Evolutionary conservation across 2,797 vertebrate genomes (phyloP), one percentile per base, ranked within the genome.

Genomic region (Ibycter americanus): DNA sequence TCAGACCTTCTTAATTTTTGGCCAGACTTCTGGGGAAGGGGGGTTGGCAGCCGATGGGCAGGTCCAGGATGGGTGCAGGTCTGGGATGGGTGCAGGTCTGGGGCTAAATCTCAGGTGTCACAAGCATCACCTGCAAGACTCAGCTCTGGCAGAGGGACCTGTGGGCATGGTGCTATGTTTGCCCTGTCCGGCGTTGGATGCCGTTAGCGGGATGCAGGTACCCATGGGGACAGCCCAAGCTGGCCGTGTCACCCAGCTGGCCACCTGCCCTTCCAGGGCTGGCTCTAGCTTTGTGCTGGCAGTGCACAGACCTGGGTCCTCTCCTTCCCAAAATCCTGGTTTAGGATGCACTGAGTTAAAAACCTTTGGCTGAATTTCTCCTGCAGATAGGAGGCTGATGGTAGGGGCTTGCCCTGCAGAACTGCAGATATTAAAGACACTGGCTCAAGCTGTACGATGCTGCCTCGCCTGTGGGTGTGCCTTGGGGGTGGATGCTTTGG

Each of bases 131-230:
- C 47, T 16, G n/a, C 23, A 47, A 51, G 77, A 6, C 18, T 83
- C 34, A 12, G 19, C 16, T 47, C 27, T 55, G 71, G 32, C 26
- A 38, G 42, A 16, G 19, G 8, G 12, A 66, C 14, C 68, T 38
- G 19, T 22, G 32, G 15, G 15, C 15, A 21, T 1, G 21, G n/a
- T 29, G 55, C 49, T 47, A n/a, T 15, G 12, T 23, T 86, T 1
- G 2, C 17, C 58, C 31, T 20, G 27, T 61, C 46, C 8, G 9
- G 12, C 0, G 1, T 3, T 0, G 3, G 59, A 26, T 65, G 72
- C 21, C 4, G 1, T 63, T 29, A 51, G 15, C 0, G 3, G 59
- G 72, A 16, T 63, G 31, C 68, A 62, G 56, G 13, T 8, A 3
- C 26, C 58, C 22, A 1, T 34, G 15, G 31, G 15, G 49, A 47